These are phyloP conservation scores for Drosophila rufa DNA, from an alignment of 1,140 invertebrate genomes.

Conservation along the genomic window DNA sequence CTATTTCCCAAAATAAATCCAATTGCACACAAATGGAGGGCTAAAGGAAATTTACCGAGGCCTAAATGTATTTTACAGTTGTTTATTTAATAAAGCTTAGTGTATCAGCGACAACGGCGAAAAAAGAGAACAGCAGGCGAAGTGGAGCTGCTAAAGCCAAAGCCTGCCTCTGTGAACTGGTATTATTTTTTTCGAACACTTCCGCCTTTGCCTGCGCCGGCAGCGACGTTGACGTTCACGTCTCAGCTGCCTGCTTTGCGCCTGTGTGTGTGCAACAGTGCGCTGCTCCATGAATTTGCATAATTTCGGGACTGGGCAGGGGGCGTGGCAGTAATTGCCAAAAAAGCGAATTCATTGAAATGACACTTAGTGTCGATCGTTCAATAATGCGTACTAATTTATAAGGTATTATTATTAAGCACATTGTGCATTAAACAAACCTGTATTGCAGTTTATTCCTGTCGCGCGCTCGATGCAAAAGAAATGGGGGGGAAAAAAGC, in stretches of 20 bases:
- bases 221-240: slow-evolving; percentile 32
- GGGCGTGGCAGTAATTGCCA: slow-evolving; percentile 48
- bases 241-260: slow-evolving; percentile 32
- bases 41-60: no score
- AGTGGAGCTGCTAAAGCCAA: slow-evolving; percentile 35
- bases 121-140: slow-evolving; percentile 30
- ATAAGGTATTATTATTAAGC: slow-evolving; percentile 43
- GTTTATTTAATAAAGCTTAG: slow-evolving; percentile 13
- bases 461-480: slow-evolving; percentile 62
- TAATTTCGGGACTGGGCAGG: slow-evolving; percentile 57
- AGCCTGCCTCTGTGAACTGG: slow-evolving; percentile 59
- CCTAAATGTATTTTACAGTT: slow-evolving; percentile 16
- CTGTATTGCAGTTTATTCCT: slow-evolving; percentile 73
- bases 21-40: no score
- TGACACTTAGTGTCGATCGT: slow-evolving; percentile 40
- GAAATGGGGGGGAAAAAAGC: slow-evolving; percentile 26
- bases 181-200: slow-evolving; percentile 49
- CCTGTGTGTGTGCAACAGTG: slow-evolving; percentile 23
- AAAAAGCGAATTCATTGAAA: slow-evolving; percentile 29
- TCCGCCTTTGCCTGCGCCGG: slow-evolving; percentile 70
- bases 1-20: background rate
- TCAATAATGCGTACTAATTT: slow-evolving; percentile 43
- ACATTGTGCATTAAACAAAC: slow-evolving; percentile 69
- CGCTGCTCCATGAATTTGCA: slow-evolving; percentile 71
- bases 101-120: slow-evolving; percentile 5